Evolutionary conservation across 2,797 vertebrate species (phyloP).

Genomic region (Smutsia temminckii): DNA sequence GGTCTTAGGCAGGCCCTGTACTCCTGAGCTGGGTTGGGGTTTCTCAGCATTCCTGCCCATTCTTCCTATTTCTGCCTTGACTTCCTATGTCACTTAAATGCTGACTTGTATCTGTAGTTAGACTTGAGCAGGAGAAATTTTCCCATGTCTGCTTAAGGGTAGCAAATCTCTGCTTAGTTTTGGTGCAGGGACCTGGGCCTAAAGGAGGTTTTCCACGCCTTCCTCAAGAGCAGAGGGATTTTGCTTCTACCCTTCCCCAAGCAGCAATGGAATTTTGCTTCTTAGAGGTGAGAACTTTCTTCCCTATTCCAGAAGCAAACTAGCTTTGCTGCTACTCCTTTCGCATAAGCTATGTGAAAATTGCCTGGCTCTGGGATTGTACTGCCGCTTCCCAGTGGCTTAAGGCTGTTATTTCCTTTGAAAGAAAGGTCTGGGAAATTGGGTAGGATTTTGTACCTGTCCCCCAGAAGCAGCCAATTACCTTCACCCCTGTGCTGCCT

Average conservation of each 20-base stretch:
- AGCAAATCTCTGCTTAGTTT: background rate
- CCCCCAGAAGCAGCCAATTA: background rate
- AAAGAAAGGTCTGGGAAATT: background rate
- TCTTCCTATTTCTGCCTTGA: background rate
- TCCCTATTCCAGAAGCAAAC: background rate
- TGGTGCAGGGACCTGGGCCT: background rate
- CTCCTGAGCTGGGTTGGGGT: background rate
- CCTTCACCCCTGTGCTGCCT: background rate
- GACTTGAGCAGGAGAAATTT: background rate
- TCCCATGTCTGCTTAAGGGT: background rate
- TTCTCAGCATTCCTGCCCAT: background rate
- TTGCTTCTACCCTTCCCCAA: background rate
- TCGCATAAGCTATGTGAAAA: background rate
- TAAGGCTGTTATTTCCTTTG: background rate
- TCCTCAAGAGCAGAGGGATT: background rate
- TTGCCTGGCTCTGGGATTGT: background rate
- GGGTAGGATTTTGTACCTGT: background rate
- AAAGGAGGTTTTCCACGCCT: background rate
- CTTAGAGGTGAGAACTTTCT: background rate
- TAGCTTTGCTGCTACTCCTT: background rate
- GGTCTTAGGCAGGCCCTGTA: background rate
- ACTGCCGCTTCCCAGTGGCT: background rate
- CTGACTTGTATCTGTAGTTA: background rate
- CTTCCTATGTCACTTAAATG: background rate
- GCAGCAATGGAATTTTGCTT: background rate